These are phyloP conservation scores for Crematogaster levior DNA, from an alignment of 2,888 invertebrate genomes.

Conservation along the genomic window DNA sequence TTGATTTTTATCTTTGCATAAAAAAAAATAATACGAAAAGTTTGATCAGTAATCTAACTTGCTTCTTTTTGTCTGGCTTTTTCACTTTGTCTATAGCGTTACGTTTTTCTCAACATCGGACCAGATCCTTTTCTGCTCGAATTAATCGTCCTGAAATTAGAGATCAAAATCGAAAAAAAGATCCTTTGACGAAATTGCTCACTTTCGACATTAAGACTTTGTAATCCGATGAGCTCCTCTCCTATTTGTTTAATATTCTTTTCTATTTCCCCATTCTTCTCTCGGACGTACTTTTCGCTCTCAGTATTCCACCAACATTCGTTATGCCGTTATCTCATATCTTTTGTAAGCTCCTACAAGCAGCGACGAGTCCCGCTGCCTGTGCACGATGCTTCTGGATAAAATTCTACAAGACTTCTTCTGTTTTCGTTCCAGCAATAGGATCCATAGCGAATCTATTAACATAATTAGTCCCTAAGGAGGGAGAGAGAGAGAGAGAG, in stretches of 20 bases:
- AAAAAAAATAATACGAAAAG: background rate
- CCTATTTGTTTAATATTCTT: conserved; percentile 31
- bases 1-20: background rate
- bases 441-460: conserved; percentile 23
- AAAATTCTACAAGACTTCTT: conserved; percentile 20
- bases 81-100: background rate
- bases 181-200: conserved; percentile 16
- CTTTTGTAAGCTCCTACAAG: conserved; percentile 5
- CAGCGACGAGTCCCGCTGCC: background rate
- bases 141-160: conserved; percentile 27
- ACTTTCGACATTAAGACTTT: conserved; percentile 17
- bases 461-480: conserved; percentile 35
- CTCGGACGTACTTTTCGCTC: background rate
- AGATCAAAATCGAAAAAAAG: conserved; percentile 13
- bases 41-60: background rate
- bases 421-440: conserved; percentile 32
- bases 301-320: conserved; percentile 10
- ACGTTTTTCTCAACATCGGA: background rate
- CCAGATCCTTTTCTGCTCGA: background rate
- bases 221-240: conserved; percentile 22
- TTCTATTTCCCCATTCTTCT: background rate
- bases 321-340: conserved; percentile 35
- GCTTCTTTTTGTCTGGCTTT: background rate
- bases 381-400: background rate
- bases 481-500: background rate